Evolutionary conservation across 2,888 invertebrate species (phyloP).

Genomic region (Drosophila mercatorum): DNA sequence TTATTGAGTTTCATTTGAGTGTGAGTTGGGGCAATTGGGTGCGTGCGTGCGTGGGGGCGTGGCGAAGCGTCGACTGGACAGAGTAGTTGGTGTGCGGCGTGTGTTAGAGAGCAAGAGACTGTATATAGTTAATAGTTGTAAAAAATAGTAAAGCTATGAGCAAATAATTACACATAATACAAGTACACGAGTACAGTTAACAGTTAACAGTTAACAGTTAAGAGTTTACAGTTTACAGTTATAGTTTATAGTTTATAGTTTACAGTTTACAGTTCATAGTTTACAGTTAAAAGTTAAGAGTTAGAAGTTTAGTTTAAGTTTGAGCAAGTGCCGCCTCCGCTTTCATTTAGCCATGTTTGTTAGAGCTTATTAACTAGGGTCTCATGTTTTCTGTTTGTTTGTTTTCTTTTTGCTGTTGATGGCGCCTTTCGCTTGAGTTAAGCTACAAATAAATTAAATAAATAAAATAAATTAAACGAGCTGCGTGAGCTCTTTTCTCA

Average conservation of each 20-base stretch:
- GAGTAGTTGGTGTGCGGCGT: slow-evolving; percentile 35
- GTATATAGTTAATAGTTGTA: slow-evolving; percentile 40
- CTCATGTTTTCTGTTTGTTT: slow-evolving; percentile 12
- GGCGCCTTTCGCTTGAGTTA: slow-evolving; percentile 72
- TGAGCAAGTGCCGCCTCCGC: slow-evolving; percentile 35
- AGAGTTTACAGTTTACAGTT: slow-evolving; percentile 9
- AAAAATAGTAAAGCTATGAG: slow-evolving; percentile 69
- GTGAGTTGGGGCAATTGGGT: slow-evolving; percentile 31
- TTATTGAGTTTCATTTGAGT: slow-evolving; percentile 64
- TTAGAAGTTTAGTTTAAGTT: slow-evolving; percentile 35
- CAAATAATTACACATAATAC: slow-evolving; percentile 65
- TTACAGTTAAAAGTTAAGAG: slow-evolving; percentile 2
- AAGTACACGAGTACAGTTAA: slow-evolving; percentile 23
- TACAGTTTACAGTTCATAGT: slow-evolving; percentile 26
- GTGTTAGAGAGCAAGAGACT: slow-evolving; percentile 33
- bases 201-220: slow-evolving; percentile 35
- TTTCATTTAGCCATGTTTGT: slow-evolving; percentile 1
- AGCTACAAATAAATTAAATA: slow-evolving; percentile 78
- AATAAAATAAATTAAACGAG: slow-evolving; percentile 76
- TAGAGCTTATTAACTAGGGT: slow-evolving; percentile 62
- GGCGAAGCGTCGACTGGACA: slow-evolving; percentile 15
- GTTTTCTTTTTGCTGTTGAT: slow-evolving; percentile 44
- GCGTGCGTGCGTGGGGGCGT: slow-evolving; percentile 11
- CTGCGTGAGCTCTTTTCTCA: slow-evolving; percentile 29
- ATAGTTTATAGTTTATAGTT: slow-evolving; percentile 44